Conservation (phyloP, 2,888 invertebrate genomes). For the Hypselothyrea guttata region DNA sequence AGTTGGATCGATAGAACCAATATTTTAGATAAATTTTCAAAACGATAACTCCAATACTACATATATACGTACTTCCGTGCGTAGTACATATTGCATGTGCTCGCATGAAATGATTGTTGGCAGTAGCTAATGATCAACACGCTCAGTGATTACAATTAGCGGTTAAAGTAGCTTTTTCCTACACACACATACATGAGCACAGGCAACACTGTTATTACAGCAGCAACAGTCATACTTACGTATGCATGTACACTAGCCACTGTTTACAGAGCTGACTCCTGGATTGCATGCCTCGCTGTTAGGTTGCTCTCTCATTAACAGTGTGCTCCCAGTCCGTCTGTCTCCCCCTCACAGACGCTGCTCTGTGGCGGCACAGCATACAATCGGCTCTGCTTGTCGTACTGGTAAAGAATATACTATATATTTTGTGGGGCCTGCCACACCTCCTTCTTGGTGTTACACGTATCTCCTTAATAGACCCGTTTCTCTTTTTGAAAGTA, state of each 20-base stretch:
- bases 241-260: constrained; percentile 17
- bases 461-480: too few species aligned
- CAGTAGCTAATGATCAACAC: constrained; percentile 40
- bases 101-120: constrained; percentile 36
- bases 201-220: not conserved
- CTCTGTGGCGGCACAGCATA: constrained; percentile 59
- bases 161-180: constrained; percentile 15
- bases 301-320: not conserved
- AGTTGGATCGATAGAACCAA: too few species aligned
- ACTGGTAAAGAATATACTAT: too few species aligned
- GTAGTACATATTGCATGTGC: not conserved
- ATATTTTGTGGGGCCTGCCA: too few species aligned
- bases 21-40: too few species aligned
- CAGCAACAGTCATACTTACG: too few species aligned
- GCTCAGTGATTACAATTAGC: constrained; percentile 30
- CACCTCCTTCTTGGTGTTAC: too few species aligned
- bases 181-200: too few species aligned
- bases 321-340: not conserved
- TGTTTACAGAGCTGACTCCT: constrained; percentile 8
- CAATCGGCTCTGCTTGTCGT: constrained; percentile 71
- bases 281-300: constrained; percentile 12
- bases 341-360: constrained; percentile 30
- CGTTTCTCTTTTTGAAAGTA: too few species aligned
- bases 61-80: too few species aligned
- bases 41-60: too few species aligned